These are phyloP conservation scores for Cotesia typhae DNA, from an alignment of 1,140 invertebrate genomes.

Conservation along the genomic window DNA sequence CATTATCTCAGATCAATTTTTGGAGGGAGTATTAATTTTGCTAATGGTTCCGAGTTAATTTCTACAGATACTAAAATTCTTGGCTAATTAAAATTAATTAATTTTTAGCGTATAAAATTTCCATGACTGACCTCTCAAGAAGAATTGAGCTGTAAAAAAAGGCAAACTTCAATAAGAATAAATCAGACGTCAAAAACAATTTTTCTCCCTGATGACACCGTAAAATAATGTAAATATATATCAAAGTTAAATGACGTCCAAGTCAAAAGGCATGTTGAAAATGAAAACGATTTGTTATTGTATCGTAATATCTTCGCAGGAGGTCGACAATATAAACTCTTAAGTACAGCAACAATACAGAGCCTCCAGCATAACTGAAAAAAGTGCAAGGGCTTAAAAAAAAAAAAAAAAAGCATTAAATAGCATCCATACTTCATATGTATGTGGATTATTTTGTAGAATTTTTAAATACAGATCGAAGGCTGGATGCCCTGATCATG, in stretches of 20 bases:
- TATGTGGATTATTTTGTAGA: conserved; percentile 31
- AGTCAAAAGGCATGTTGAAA: conserved; percentile 30
- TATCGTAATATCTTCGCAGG: conserved; percentile 45
- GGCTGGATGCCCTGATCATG: not conserved
- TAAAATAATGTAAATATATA: conserved; percentile 3
- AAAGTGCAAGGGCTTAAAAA: not conserved
- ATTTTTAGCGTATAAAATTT: too few species aligned
- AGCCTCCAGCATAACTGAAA: too few species aligned
- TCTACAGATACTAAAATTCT: too few species aligned
- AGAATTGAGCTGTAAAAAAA: not conserved
- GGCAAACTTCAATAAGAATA: not conserved
- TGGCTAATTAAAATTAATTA: too few species aligned
- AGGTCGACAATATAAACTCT: conserved; percentile 40
- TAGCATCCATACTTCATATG: conserved; percentile 31
- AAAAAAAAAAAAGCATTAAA: conserved; percentile 40
- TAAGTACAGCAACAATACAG: conserved; percentile 31
- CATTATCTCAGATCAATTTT: too few species aligned
- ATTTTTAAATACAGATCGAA: conserved; percentile 1
- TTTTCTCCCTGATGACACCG: conserved; percentile 1
- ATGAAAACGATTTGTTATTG: conserved; percentile 46
- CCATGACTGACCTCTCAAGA: too few species aligned
- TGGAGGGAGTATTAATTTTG: too few species aligned
- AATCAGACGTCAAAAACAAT: not conserved
- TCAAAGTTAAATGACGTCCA: conserved; percentile 16
- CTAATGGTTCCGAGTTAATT: too few species aligned